A percentile compares a stretch with the other conserved stretches of the same genome.
phyloP scores from a whole-genome alignment of 2,888 invertebrate species.

The Muschampia plurimacula region DNA sequence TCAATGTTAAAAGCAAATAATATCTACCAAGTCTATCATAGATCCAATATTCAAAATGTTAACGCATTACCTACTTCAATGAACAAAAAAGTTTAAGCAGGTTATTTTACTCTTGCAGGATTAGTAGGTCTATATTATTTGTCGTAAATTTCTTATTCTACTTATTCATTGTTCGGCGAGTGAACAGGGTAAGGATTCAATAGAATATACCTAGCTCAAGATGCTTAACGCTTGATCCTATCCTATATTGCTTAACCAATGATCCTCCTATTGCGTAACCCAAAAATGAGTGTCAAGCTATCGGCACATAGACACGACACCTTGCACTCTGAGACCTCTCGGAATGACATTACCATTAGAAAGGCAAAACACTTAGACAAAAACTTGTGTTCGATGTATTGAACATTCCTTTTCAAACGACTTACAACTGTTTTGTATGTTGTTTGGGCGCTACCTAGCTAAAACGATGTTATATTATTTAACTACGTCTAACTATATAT shows the following conservation, averaged over 20 bases:
- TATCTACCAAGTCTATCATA: too few relatives aligned
- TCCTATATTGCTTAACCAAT: neutral
- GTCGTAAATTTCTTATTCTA: too few relatives aligned
- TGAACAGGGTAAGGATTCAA: too few relatives aligned
- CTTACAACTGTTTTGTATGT: conserved; percentile 42
- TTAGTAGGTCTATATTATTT: too few relatives aligned
- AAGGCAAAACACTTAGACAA: conserved; percentile 62
- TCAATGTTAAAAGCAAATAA: too few relatives aligned
- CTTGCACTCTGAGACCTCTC: conserved; percentile 51
- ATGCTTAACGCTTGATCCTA: too few relatives aligned
- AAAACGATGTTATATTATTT: neutral
- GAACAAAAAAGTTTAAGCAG: too few relatives aligned
- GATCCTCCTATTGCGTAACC: conserved; percentile 17
- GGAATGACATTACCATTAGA: conserved; percentile 68
- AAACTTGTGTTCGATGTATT: conserved; percentile 44
- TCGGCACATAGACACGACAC: conserved; percentile 33
- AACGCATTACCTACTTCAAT: too few relatives aligned
- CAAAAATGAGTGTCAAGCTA: conserved; percentile 21
- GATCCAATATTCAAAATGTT: too few relatives aligned
- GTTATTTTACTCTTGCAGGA: too few relatives aligned
- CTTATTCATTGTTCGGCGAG: too few relatives aligned
- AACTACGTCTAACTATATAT: neutral
- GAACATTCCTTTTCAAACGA: conserved; percentile 44
- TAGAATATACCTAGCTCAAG: too few relatives aligned
- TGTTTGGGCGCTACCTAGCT: conserved; percentile 34